These are phyloP conservation scores for Chelidonichthys spinosus DNA, from an alignment of 2,797 vertebrate genomes.

Conservation along the genomic window DNA sequence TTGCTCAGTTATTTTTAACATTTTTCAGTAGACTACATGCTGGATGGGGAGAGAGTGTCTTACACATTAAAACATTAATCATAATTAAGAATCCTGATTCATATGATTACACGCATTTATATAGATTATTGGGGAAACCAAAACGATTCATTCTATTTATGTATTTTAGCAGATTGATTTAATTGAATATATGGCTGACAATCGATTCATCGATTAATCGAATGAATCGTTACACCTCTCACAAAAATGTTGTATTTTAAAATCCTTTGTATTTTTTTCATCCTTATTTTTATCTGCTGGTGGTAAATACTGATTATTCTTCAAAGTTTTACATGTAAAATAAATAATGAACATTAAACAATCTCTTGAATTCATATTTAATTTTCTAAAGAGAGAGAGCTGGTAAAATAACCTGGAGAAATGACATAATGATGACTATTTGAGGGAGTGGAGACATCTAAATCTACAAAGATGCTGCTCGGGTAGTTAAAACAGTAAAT, in stretches of 20 bases:
- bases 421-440: not conserved
- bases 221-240: not conserved
- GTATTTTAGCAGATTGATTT: too few relatives aligned
- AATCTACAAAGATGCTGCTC: not conserved
- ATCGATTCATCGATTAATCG: too few relatives aligned
- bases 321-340: not conserved
- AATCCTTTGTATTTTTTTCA: not conserved
- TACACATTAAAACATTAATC: too few relatives aligned
- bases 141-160: too few relatives aligned
- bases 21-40: too few relatives aligned
- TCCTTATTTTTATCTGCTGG: not conserved
- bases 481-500: too few relatives aligned
- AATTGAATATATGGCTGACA: too few relatives aligned
- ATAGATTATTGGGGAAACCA: too few relatives aligned
- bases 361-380: not conserved
- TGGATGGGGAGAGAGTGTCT: too few relatives aligned
- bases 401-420: not conserved
- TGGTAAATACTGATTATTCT: not conserved
- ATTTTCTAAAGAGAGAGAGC: not conserved
- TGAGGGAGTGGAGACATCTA: not conserved
- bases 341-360: not conserved
- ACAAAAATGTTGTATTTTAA: not conserved
- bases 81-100: too few relatives aligned
- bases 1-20: too few relatives aligned
- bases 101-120: too few relatives aligned